Conservation (phyloP, 1,140 invertebrate genomes). For the Colletes gigas region DNA sequence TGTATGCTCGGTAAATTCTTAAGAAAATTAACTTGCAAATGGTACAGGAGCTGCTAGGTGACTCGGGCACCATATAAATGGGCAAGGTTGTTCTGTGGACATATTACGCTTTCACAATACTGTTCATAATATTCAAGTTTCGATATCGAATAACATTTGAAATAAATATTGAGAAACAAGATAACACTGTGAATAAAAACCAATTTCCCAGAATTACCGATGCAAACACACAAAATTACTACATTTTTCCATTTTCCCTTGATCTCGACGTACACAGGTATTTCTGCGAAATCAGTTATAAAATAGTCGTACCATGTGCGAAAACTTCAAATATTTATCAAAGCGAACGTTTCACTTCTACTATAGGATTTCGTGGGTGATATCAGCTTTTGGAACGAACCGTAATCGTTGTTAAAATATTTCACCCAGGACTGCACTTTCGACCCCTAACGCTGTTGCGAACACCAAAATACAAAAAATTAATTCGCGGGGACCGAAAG, state of each 20-base stretch:
- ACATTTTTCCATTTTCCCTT: neutral
- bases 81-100: slow-evolving; percentile 1
- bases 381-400: neutral
- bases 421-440: slow-evolving; percentile 7
- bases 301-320: neutral
- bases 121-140: slow-evolving; percentile 1
- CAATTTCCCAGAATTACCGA: slow-evolving; percentile 10
- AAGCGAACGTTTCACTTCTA: neutral
- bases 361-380: neutral
- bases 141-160: neutral
- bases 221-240: neutral
- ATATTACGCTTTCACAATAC: slow-evolving; percentile 30
- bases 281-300: slow-evolving; percentile 6
- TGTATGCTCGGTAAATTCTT: neutral
- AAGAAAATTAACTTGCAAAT: neutral
- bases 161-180: slow-evolving; percentile 8
- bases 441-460: neutral
- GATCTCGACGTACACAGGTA: neutral
- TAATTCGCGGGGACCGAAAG: slow-evolving; percentile 20
- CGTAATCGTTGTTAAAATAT: neutral
- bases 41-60: neutral
- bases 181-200: neutral
- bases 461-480: slow-evolving; percentile 21
- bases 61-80: neutral
- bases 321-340: neutral